phyloP scores from a whole-genome alignment of 2,797 vertebrate genomes.

The Valencia hispanica region DNA sequence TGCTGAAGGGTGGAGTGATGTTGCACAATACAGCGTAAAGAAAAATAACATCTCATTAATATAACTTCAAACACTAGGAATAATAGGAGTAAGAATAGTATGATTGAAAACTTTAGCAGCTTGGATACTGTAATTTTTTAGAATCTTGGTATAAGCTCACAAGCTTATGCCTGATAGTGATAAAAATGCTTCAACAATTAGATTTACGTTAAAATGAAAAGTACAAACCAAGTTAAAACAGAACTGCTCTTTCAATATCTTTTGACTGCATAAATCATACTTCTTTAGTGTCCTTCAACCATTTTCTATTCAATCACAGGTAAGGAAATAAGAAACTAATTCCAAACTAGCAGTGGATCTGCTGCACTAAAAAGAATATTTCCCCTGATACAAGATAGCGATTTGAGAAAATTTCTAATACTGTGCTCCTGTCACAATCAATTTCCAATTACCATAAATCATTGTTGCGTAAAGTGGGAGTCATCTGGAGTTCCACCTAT shows the following conservation, averaged over 20 bases:
- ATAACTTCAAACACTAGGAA: not conserved
- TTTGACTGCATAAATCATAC: slow-evolving; percentile 52
- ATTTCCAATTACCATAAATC: slow-evolving; percentile 85
- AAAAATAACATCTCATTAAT: not conserved
- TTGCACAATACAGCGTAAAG: not conserved
- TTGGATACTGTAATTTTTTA: not conserved
- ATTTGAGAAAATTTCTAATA: slow-evolving; percentile 84
- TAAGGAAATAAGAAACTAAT: slow-evolving; percentile 80
- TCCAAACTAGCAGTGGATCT: slow-evolving; percentile 74
- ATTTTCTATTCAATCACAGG: slow-evolving; percentile 73
- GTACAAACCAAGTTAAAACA: slow-evolving; percentile 43
- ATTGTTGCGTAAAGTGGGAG: slow-evolving; percentile 78
- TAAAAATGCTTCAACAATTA: slow-evolving; percentile 44
- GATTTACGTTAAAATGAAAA: slow-evolving; percentile 44
- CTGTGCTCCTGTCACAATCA: slow-evolving; percentile 83
- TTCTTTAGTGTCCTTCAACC: slow-evolving; percentile 65
- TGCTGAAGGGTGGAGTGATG: not conserved
- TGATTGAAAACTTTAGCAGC: not conserved
- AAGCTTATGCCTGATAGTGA: not conserved
- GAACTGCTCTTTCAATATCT: slow-evolving; percentile 57
- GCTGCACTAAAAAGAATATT: slow-evolving; percentile 81
- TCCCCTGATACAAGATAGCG: slow-evolving; percentile 80
- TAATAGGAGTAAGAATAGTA: not conserved
- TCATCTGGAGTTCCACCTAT: slow-evolving; percentile 79
- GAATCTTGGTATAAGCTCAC: not conserved